Base-by-base conservation (phyloP, 2,888 invertebrate species). In the Nomada flava region DNA sequence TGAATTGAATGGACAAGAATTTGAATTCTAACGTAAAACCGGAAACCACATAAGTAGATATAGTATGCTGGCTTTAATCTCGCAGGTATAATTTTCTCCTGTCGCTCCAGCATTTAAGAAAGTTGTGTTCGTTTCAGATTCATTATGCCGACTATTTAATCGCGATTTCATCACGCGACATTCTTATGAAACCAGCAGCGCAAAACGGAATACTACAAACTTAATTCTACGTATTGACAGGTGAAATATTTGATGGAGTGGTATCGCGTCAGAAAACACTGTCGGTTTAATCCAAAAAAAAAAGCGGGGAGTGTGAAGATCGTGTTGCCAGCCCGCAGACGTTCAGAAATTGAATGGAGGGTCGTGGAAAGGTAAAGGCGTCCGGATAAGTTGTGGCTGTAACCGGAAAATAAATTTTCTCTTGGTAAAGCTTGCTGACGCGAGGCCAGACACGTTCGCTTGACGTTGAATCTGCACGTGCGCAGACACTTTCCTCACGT, bases 361-460 rank as follows among this genome's bases (percentile, higher is more conserved):
- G 72, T 76, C 72, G 79, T 68, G 79, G 67, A 76, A 81, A 72
- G 77, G 75, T 68, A 76, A 80, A 70, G 76, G 68, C 77, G 72
- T 18, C 50, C 52, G 79, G 84, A 79, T 86, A 85, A 89, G 76
- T 89, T 86, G 86, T 83, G 84, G 81, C 72, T 72, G 85, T 80
- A 84, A 82, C 75, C 82, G 79, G 83, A 79, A 86, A 88, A 89
- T 89, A 88, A 89, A 89, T 89, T 83, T 85, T 78, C 82, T 57
- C 79, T 72, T 78, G 67, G 76, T 72, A 82, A 79, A 84, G 78
- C 71, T 69, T 68, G 68, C 68, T 69, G 76, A 70, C 72, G 65
- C 72, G 64, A 63, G 79, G 60, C 62, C 42, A 74, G 67, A 79
- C 76, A 75, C 82, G 79, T 81, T 85, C 59, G 53, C 72, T 44